Evolutionary conservation across 2,113 vertebrate genomes (phyloP).

Genomic region (Pionites leucogaster): DNA sequence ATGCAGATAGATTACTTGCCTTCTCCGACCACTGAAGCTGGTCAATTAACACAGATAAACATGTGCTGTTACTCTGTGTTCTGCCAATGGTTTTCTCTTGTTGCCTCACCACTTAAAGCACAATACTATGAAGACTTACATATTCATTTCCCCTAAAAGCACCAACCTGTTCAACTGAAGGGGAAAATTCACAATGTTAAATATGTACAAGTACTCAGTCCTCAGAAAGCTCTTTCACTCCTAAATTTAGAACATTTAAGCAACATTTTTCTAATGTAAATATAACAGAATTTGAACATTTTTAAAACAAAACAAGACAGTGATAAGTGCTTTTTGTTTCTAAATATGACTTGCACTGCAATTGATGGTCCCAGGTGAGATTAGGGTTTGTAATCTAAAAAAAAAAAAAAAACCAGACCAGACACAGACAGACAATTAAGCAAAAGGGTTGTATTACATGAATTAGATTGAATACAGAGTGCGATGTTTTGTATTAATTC

Average conservation of each 20-base stretch:
- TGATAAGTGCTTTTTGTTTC: background rate
- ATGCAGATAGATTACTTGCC: background rate
- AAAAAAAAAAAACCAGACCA: background rate
- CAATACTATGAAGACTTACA: background rate
- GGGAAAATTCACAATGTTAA: background rate
- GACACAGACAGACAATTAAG: background rate
- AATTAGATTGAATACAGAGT: background rate
- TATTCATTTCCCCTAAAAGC: background rate
- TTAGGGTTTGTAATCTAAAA: background rate
- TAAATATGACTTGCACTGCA: background rate
- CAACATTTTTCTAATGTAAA: background rate
- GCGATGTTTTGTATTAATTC: background rate
- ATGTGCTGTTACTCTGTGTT: background rate
- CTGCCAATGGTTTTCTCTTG: background rate
- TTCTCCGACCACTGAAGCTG: background rate
- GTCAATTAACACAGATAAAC: background rate
- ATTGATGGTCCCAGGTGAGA: background rate
- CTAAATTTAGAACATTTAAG: background rate
- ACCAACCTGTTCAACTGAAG: background rate
- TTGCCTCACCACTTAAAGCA: background rate
- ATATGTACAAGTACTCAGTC: background rate
- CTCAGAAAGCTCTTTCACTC: background rate
- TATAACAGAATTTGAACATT: background rate
- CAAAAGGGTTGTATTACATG: background rate
- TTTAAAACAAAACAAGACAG: background rate